A percentile compares a stretch with the other conserved stretches of the same genome.
These are phyloP conservation scores for Periplaneta americana DNA, from an alignment of 1,140 invertebrate species.

Conservation along the genomic window DNA sequence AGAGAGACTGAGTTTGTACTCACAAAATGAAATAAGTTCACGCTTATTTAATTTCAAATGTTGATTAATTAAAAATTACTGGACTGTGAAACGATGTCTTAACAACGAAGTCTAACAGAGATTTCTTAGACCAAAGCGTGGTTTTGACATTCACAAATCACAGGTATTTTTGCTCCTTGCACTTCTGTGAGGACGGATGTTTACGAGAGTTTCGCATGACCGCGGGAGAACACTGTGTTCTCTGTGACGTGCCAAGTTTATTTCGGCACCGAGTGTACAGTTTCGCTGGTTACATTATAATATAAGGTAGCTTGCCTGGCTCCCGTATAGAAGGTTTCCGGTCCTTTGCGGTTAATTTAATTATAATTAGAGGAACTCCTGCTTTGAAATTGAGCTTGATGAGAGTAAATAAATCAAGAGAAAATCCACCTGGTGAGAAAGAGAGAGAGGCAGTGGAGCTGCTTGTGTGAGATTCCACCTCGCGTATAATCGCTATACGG, in stretches of 20 bases:
- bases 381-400: slow-evolving; percentile 21
- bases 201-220: background rate
- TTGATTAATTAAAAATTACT: too few species aligned
- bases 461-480: background rate
- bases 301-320: slow-evolving; percentile 1
- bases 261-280: background rate
- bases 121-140: background rate
- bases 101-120: background rate
- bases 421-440: background rate
- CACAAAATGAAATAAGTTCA: too few species aligned
- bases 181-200: background rate
- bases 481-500: background rate
- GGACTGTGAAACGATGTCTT: too few species aligned
- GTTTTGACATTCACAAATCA: too few species aligned
- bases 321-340: slow-evolving; percentile 4
- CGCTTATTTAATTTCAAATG: too few species aligned
- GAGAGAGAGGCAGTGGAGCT: background rate
- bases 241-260: background rate
- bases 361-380: slow-evolving; percentile 17
- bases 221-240: background rate
- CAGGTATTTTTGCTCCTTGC: background rate
- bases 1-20: too few species aligned
- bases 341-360: slow-evolving; percentile 20
- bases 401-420: slow-evolving; percentile 18
- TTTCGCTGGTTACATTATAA: background rate